phyloP scores from a whole-genome alignment of 2,797 vertebrate species.

The Urophycis tenuis region DNA sequence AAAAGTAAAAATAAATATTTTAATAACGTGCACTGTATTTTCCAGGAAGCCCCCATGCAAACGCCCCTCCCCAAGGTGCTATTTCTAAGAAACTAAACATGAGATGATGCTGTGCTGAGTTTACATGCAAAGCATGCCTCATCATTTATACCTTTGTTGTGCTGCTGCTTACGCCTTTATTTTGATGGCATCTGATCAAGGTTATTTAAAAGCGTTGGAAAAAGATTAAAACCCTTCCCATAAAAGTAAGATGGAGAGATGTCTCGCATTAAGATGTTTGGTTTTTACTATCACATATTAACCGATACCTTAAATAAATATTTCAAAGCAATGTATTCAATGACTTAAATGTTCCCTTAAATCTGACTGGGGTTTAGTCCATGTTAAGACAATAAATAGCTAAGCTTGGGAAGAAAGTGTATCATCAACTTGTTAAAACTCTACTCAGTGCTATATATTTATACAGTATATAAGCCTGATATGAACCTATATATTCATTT shows the following conservation, averaged over 20 bases:
- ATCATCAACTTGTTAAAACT: too few relatives aligned
- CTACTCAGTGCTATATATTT: slow-evolving; percentile 10
- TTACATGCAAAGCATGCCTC: slow-evolving; percentile 35
- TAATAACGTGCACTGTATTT: neutral
- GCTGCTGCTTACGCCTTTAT: neutral
- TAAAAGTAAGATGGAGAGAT: neutral
- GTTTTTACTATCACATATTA: neutral
- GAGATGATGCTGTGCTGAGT: neutral
- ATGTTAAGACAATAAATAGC: neutral
- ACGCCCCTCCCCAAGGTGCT: neutral
- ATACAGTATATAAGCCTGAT: slow-evolving; percentile 56
- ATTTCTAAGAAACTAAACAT: neutral
- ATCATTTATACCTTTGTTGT: neutral
- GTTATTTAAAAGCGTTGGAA: neutral
- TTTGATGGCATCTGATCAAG: neutral
- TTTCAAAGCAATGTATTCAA: neutral
- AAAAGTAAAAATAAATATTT: neutral
- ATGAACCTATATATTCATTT: slow-evolving; percentile 60
- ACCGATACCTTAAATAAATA: neutral
- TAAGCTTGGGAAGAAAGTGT: neutral
- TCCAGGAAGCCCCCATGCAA: neutral
- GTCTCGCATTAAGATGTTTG: neutral
- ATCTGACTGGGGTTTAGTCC: neutral
- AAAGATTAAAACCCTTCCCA: neutral
- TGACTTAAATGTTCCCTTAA: neutral